phyloP scores from a whole-genome alignment of 2,888 invertebrate genomes.

The Drosophila trichaetosa region DNA sequence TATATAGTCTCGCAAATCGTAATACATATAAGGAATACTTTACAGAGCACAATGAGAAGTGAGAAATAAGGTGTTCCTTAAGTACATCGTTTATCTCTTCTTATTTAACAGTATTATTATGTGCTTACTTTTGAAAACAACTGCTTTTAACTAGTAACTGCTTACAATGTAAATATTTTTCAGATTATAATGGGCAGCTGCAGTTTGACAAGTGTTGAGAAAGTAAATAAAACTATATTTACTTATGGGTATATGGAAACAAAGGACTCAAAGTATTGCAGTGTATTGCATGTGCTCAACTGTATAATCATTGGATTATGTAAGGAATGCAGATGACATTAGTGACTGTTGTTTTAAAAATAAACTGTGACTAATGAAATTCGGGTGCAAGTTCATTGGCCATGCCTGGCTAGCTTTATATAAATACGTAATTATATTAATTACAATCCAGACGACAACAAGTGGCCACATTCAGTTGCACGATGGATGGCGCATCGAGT shows the following conservation, averaged over 20 bases:
- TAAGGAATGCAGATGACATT: not conserved
- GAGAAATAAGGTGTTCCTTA: not conserved
- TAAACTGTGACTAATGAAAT: not conserved
- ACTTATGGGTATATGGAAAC: not conserved
- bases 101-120: not conserved
- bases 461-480: constrained; percentile 24
- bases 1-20: not conserved
- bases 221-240: not conserved
- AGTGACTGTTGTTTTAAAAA: not conserved
- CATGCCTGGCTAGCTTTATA: not conserved
- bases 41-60: not conserved
- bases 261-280: not conserved
- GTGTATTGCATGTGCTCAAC: not conserved
- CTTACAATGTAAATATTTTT: not conserved
- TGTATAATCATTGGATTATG: too few species aligned
- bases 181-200: not conserved
- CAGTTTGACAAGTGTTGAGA: not conserved
- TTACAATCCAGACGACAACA: constrained; percentile 34
- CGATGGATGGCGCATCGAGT: constrained; percentile 2
- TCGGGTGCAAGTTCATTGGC: not conserved
- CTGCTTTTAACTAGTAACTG: not conserved
- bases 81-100: not conserved
- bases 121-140: not conserved
- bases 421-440: constrained; percentile 33
- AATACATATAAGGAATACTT: not conserved